phyloP scores from a whole-genome alignment of 2,113 vertebrate species.

The Apodemus speciosus region DNA sequence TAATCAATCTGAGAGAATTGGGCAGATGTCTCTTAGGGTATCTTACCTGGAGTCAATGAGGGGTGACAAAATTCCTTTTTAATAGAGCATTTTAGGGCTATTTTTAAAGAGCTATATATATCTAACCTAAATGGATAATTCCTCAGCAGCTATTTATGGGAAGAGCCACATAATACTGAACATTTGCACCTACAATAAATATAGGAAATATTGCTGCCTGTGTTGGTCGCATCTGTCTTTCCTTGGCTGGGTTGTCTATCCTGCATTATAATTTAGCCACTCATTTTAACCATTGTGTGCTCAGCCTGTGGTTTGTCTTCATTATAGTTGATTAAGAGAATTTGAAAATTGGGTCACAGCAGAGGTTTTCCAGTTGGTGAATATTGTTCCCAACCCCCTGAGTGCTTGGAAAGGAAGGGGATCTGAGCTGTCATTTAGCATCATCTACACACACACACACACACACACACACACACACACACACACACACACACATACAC shows the following conservation, averaged over 20 bases:
- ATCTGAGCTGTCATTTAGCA: background rate
- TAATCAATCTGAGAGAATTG: background rate
- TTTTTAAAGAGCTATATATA: background rate
- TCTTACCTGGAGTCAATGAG: conserved; percentile 4
- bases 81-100: background rate
- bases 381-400: background rate
- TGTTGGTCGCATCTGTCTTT: background rate
- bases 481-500: no score
- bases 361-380: background rate
- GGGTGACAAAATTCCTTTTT: conserved; percentile 27
- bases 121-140: conserved; percentile 45
- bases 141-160: background rate
- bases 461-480: no score
- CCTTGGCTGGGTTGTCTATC: background rate
- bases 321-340: background rate
- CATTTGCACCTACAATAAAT: background rate
- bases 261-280: background rate
- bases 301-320: background rate
- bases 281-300: background rate
- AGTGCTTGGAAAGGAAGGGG: background rate
- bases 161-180: background rate
- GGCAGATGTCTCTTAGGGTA: background rate
- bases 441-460: background rate
- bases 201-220: background rate
- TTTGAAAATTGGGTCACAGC: background rate